These are phyloP conservation scores for Himalopsyche kuldschensis DNA, from an alignment of 2,888 invertebrate genomes.

Conservation along the genomic window DNA sequence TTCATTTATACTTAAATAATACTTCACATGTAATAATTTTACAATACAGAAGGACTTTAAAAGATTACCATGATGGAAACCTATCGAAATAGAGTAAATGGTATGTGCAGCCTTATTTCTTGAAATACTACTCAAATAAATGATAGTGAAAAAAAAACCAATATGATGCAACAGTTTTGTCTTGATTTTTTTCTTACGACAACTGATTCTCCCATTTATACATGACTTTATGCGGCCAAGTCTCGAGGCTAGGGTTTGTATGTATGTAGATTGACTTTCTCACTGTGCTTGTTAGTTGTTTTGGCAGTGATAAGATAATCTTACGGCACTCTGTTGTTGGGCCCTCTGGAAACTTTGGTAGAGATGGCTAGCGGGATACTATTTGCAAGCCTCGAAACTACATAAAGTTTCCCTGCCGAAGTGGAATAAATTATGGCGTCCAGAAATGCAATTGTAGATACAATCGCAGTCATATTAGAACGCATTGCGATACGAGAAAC, in stretches of 20 bases:
- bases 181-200: not conserved
- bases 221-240: not conserved
- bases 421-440: not conserved
- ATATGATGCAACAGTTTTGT: no score
- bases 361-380: not conserved
- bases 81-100: no score
- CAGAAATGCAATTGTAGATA: not conserved
- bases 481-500: not conserved
- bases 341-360: not conserved
- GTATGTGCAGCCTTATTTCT: no score
- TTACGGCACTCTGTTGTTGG: conserved; percentile 3
- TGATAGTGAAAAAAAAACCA: no score
- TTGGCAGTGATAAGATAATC: conserved; percentile 9
- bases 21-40: no score
- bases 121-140: no score
- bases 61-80: no score
- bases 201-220: not conserved
- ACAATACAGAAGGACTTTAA: no score
- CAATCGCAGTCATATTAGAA: not conserved
- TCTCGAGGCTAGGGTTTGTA: not conserved
- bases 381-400: not conserved
- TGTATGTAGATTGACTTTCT: conserved; percentile 9
- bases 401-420: not conserved
- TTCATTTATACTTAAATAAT: no score
- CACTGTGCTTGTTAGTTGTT: not conserved